Base-by-base conservation (phyloP, 2,797 vertebrate species). In the Buceros bicornis region DNA sequence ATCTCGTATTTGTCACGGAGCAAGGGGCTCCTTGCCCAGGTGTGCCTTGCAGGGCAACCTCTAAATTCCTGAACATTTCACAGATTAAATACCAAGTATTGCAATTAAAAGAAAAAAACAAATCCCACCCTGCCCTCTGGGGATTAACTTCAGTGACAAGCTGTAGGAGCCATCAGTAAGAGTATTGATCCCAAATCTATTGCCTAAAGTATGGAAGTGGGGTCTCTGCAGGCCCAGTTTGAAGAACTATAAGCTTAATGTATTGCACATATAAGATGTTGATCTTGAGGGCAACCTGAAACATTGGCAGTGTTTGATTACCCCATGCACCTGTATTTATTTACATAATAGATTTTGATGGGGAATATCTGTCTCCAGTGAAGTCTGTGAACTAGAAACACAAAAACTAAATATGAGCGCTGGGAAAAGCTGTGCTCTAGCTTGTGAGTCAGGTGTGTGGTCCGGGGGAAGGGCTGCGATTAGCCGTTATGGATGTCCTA, bases 281-380 rank as follows among this genome's bases (percentile, higher is more conserved):
- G 86, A 48, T 89, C 82, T 56, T 69, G 74, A 89, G 2, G 53
- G 57, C 87, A 94, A 48, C 29, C 50, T 71, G 90, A 72, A 95
- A 47, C 54, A n/a, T 2, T 37, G 65, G 16, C 91, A 85, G 64
- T 64, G 16, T 95, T 89, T 92, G 89, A 95, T 95, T 94, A 73
- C 65, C 31, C 53, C 0, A 5, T 74, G 70, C 83, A 25, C 70
- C 87, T 0, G 0, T 95, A 92, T 95, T 95, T 96, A 95, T 97
- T 96, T 96, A 74, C 94, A 94, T 97, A 95, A 93, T 91, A 92
- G 92, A 92, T 96, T 95, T 97, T 93, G 93, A 90, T 93, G 86
- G 65, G 83, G 83, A 94, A 72, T 93, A 67, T 11, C 48, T 76
- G 78, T 94, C 94, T 95, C 90, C 53, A 93, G 81, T 82, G 78